Conservation (phyloP, 2,797 vertebrate species). For the Megaceryle alcyon region DNA sequence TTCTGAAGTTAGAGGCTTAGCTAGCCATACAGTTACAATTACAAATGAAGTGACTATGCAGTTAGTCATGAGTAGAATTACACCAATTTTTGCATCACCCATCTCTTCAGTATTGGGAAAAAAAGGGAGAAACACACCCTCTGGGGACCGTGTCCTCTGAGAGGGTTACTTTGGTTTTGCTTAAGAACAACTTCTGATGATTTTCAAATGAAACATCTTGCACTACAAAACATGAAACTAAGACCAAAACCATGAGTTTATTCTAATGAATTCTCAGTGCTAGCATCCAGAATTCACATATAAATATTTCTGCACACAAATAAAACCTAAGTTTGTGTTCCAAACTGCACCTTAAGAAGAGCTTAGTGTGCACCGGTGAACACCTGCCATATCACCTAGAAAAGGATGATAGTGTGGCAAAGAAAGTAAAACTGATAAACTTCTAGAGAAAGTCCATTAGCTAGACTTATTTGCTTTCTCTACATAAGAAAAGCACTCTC, state of each 20-base stretch:
- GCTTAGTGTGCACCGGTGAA: neutral
- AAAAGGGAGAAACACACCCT: neutral
- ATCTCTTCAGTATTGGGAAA: neutral
- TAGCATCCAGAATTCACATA: neutral
- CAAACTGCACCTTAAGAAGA: neutral
- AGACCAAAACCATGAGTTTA: neutral
- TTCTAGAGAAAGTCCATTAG: neutral
- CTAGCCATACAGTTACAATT: neutral
- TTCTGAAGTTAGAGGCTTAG: neutral
- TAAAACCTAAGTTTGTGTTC: neutral
- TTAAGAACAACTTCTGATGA: neutral
- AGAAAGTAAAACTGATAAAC: neutral
- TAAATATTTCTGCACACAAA: neutral
- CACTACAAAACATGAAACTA: neutral
- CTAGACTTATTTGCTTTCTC: neutral
- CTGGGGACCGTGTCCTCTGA: neutral
- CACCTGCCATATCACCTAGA: neutral
- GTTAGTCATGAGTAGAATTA: neutral
- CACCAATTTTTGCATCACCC: neutral
- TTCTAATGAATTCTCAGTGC: neutral
- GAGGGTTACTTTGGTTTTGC: neutral
- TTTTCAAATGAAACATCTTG: neutral
- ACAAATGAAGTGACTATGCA: neutral
- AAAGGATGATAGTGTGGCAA: neutral
- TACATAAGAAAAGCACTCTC: neutral